These are phyloP conservation scores for Rhipidura dahli DNA, from an alignment of 2,113 vertebrate species.

Conservation along the genomic window DNA sequence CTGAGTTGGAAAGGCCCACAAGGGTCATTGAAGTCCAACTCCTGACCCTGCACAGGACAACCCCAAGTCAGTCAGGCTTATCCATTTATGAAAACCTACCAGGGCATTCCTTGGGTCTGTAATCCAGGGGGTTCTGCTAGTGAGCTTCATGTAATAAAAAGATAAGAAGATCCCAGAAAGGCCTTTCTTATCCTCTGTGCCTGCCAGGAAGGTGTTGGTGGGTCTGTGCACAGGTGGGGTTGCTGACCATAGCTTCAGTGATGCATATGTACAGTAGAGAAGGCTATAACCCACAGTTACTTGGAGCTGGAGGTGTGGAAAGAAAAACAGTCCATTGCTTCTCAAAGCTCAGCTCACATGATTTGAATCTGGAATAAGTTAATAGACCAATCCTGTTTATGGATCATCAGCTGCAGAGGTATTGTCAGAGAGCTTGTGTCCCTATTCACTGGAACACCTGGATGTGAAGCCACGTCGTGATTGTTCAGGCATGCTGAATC, in stretches of 20 bases:
- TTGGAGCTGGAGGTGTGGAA: not conserved
- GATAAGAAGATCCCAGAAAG: not conserved
- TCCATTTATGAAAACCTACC: not conserved
- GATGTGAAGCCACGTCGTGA: not conserved
- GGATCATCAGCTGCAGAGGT: not conserved
- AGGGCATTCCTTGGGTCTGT: not conserved
- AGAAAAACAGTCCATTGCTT: not conserved
- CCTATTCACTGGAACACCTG: not conserved
- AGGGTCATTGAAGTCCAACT: not conserved
- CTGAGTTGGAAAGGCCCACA: not conserved
- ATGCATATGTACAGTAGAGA: not conserved
- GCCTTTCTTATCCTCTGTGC: not conserved
- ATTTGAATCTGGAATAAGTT: slow-evolving; percentile 11
- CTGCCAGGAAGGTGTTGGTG: not conserved
- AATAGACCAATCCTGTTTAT: not conserved
- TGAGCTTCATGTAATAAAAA: not conserved
- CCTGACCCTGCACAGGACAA: not conserved
- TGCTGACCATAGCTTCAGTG: not conserved
- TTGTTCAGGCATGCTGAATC: not conserved
- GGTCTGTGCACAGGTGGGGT: not conserved
- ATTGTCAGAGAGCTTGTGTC: not conserved
- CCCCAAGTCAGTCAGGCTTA: not conserved
- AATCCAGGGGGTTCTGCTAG: not conserved
- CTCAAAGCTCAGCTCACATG: not conserved
- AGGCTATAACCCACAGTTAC: not conserved